Conservation (phyloP, 2,797 vertebrate species). For the Schizopygopsis malacanthus region DNA sequence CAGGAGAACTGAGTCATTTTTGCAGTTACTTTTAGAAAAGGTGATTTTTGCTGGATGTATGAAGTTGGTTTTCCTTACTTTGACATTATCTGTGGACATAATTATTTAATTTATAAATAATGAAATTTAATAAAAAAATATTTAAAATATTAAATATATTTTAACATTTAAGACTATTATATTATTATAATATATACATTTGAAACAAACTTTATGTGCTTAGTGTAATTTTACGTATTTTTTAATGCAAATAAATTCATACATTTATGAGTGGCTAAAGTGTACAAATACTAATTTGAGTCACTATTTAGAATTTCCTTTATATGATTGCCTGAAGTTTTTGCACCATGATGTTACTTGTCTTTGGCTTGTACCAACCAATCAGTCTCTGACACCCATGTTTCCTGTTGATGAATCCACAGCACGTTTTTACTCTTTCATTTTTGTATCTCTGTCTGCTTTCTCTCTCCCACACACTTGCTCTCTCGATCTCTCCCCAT, state of each 20-base stretch:
- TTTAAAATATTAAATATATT: neutral
- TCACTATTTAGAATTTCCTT: neutral
- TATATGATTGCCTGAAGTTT: neutral
- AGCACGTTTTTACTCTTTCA: conserved; percentile 22
- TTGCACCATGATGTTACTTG: neutral
- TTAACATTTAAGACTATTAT: neutral
- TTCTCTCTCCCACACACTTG: conserved; percentile 30
- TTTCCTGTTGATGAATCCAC: conserved; percentile 33
- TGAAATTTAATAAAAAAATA: too few relatives aligned
- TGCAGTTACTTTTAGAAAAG: neutral
- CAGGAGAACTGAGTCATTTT: neutral
- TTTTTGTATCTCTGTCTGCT: conserved; percentile 45
- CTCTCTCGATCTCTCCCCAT: conserved; percentile 28
- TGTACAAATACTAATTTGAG: neutral
- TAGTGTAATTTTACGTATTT: neutral
- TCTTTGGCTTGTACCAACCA: neutral
- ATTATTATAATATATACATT: neutral
- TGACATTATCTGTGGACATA: neutral
- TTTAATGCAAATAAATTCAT: neutral
- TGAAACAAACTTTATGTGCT: neutral
- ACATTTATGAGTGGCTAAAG: neutral
- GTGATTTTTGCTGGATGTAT: neutral
- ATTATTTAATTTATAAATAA: neutral
- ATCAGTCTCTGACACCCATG: neutral
- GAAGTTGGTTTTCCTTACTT: neutral